Conservation (phyloP, 1,140 invertebrate genomes). For the Brachionus koreanus region DNA sequence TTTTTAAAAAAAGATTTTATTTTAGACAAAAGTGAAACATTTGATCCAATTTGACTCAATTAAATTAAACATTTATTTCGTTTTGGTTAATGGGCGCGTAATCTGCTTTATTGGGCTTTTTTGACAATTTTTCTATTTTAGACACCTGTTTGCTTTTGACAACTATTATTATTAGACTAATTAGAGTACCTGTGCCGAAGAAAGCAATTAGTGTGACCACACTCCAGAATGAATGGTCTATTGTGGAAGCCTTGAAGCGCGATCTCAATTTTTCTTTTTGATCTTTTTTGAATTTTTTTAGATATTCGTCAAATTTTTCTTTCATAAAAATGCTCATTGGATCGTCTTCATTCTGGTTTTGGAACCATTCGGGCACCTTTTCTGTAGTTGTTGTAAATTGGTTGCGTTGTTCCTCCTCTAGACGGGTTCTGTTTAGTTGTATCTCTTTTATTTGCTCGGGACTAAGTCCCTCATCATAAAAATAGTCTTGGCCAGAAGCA, state of each 20-base stretch:
- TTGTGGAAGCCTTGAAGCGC: background rate
- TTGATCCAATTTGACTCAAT: background rate
- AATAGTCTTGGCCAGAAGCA: background rate
- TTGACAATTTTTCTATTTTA: background rate
- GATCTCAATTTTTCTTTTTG: conserved; percentile 2
- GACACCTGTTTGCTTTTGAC: background rate
- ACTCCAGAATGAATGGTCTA: conserved; percentile 13
- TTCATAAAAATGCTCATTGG: conserved; percentile 37
- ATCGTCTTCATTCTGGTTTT: conserved; percentile 5
- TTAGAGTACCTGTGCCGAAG: conserved; percentile 24
- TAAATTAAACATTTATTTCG: conserved; percentile 21
- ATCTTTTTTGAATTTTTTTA: conserved; percentile 26
- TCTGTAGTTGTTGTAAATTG: background rate
- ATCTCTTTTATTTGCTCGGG: background rate
- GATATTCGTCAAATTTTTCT: conserved; percentile 36
- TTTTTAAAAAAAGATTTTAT: background rate
- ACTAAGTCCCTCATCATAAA: conserved; percentile 20
- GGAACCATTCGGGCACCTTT: conserved; percentile 21
- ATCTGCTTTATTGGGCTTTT: background rate
- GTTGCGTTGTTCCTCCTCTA: background rate
- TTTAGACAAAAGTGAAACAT: background rate
- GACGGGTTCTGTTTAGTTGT: background rate
- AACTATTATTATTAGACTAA: conserved; percentile 16
- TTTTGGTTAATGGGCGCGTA: background rate
- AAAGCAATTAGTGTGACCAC: background rate